phyloP scores from a whole-genome alignment of 2,888 invertebrate species.

The Xanthia togata region DNA sequence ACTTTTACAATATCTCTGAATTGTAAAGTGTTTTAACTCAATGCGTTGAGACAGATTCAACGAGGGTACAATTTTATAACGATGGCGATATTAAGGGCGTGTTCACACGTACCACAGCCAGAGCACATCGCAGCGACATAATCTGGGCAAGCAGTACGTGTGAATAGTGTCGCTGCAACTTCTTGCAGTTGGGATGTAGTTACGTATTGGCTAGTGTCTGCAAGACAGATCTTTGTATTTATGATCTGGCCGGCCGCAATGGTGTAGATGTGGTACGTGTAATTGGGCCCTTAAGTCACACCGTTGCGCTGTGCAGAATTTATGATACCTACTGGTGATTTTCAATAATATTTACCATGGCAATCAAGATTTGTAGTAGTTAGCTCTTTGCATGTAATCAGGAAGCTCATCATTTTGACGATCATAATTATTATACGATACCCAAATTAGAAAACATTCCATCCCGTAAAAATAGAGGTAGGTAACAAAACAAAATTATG shows the following conservation, averaged over 20 bases:
- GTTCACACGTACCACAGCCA: not conserved
- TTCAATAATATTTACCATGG: not conserved
- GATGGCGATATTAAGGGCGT: not conserved
- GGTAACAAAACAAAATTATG: not conserved
- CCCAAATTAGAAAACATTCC: not conserved
- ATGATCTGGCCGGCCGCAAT: not conserved
- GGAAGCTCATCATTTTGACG: not conserved
- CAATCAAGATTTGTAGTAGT: too few species aligned
- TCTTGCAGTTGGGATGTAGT: not conserved
- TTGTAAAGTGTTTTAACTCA: constrained; percentile 35
- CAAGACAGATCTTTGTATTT: not conserved
- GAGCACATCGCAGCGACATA: not conserved
- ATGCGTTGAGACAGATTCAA: constrained; percentile 23
- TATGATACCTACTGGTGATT: not conserved
- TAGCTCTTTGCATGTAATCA: not conserved
- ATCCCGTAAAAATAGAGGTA: not conserved
- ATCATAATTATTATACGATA: not conserved
- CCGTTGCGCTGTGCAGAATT: not conserved
- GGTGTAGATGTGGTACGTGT: not conserved
- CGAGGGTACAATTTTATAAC: constrained; percentile 1
- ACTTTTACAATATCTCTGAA: constrained; percentile 53
- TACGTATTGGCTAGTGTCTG: not conserved
- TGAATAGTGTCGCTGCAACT: not conserved
- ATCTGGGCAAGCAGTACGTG: not conserved
- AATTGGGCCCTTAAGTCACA: not conserved